Evolutionary conservation across 2,888 invertebrate genomes (phyloP).

Genomic region (Melolontha melolontha): DNA sequence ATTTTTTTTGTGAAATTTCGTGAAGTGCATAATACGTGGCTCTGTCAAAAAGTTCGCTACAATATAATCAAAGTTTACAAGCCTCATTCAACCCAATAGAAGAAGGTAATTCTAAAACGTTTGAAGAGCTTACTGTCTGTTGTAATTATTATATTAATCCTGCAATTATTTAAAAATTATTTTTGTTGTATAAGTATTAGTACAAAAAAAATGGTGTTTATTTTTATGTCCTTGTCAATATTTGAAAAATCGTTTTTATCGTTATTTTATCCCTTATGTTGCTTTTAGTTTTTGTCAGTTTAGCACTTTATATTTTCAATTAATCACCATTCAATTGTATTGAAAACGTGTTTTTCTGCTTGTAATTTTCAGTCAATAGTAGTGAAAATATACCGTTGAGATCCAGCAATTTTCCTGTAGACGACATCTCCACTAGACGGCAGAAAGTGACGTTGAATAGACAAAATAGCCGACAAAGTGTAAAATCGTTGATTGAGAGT

Average conservation of each 20-base stretch:
- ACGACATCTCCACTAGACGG: constrained; percentile 70
- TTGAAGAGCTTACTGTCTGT: no score
- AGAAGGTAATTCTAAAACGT: no score
- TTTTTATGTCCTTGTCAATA: neutral
- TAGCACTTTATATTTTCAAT: no score
- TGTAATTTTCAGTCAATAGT: constrained; percentile 34
- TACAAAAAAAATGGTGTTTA: neutral
- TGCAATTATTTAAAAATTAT: neutral
- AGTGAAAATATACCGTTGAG: constrained; percentile 61
- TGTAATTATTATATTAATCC: neutral
- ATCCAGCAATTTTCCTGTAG: constrained; percentile 70
- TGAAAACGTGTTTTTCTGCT: constrained; percentile 56
- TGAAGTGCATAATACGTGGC: no score
- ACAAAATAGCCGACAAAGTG: constrained; percentile 86
- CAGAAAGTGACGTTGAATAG: constrained; percentile 69
- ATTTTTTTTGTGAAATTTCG: no score
- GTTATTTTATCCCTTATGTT: neutral
- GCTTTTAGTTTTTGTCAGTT: neutral
- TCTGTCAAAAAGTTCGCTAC: no score
- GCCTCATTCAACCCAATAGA: no score
- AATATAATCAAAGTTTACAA: no score
- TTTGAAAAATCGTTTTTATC: neutral
- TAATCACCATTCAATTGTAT: no score
- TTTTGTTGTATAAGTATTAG: neutral
- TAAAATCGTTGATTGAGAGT: constrained; percentile 91